phyloP scores from a whole-genome alignment of 2,888 invertebrate species.

The Chymomyza procnemis region DNA sequence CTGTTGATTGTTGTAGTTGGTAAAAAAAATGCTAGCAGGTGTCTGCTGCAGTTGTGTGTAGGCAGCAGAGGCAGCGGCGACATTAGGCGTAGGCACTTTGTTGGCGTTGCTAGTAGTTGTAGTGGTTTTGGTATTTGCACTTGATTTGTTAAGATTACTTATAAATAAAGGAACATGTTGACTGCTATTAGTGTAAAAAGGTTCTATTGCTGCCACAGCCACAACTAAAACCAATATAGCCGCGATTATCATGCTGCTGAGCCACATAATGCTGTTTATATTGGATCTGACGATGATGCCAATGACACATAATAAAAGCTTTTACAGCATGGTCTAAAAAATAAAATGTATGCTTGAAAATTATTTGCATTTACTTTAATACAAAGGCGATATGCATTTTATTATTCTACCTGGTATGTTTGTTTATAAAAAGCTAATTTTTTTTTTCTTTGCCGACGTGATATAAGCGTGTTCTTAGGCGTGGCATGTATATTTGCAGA shows the following conservation, averaged over 20 bases:
- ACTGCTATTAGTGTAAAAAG: neutral
- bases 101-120: conserved; percentile 40
- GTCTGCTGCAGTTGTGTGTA: conserved; percentile 51
- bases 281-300: neutral
- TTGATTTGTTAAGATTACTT: conserved; percentile 52
- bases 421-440: neutral
- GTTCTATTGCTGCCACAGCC: neutral
- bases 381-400: neutral
- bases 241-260: neutral
- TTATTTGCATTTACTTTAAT: neutral
- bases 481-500: neutral
- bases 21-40: conserved; percentile 60
- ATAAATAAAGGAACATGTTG: conserved; percentile 56
- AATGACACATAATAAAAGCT: neutral
- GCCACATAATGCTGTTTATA: neutral
- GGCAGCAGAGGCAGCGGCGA: conserved; percentile 31
- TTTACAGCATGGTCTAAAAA: neutral
- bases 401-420: neutral
- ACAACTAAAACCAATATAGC: neutral
- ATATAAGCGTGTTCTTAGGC: neutral
- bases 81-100: conserved; percentile 71
- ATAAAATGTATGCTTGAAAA: neutral
- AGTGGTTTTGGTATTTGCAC: conserved; percentile 36
- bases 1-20: conserved; percentile 68
- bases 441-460: neutral